These are phyloP conservation scores for Picus viridis DNA, from an alignment of 2,797 vertebrate species.

Conservation along the genomic window DNA sequence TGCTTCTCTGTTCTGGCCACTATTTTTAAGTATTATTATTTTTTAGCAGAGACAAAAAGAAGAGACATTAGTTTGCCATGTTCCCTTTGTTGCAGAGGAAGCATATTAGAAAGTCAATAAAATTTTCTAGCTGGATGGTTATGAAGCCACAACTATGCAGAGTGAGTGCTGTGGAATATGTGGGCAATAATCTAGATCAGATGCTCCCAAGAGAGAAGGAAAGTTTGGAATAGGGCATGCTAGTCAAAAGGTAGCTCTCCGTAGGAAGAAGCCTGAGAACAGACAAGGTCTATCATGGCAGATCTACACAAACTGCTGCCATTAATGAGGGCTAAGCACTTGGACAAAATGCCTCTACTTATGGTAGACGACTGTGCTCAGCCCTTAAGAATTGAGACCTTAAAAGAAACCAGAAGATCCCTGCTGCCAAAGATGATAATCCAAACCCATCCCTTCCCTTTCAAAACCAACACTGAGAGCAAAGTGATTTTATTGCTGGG, in stretches of 20 bases:
- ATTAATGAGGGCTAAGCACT: neutral
- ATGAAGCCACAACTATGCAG: neutral
- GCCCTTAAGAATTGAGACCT: neutral
- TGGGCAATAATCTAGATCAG: neutral
- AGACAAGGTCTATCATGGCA: neutral
- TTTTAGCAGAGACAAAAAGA: constrained; percentile 46
- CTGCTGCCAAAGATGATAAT: neutral
- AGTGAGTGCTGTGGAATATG: neutral
- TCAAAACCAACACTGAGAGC: neutral
- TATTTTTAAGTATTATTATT: constrained; percentile 50
- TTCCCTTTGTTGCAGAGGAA: neutral
- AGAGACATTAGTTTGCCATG: constrained; percentile 22
- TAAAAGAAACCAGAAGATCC: neutral
- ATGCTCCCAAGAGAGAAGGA: neutral
- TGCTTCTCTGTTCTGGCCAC: constrained; percentile 73
- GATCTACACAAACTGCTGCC: neutral
- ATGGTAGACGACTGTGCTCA: neutral
- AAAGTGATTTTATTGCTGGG: neutral
- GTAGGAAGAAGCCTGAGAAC: neutral
- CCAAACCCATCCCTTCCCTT: neutral
- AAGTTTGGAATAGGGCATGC: neutral
- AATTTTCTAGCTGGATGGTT: neutral
- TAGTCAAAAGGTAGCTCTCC: neutral
- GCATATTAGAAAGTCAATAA: neutral
- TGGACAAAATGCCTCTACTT: neutral